Percentiles rank a stretch among this genome's conserved stretches.
Evolutionary conservation across 2,888 invertebrate genomes (phyloP).

Genomic region (Heliconius hortense): DNA sequence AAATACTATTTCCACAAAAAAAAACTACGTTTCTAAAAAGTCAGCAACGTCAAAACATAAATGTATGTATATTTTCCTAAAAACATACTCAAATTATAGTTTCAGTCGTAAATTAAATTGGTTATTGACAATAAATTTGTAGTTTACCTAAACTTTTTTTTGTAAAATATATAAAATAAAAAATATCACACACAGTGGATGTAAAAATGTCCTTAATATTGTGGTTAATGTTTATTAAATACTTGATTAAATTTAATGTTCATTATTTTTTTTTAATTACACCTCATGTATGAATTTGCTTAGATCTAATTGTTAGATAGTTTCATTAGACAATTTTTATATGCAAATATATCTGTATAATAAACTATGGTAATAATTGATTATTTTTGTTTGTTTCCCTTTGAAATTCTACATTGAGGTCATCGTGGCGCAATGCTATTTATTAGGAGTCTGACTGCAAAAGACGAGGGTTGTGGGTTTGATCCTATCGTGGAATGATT

Average conservation of each 20-base stretch:
- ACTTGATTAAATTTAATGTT: constrained; percentile 37
- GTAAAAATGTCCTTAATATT: constrained; percentile 24
- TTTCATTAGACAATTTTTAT: constrained; percentile 72
- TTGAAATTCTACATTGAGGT: not conserved
- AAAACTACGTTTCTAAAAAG: too few species aligned
- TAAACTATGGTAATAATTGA: constrained; percentile 53
- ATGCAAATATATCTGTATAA: constrained; percentile 71
- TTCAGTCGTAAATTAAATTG: not conserved
- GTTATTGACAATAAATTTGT: constrained; percentile 4
- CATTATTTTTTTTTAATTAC: constrained; percentile 48
- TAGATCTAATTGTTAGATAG: constrained; percentile 69
- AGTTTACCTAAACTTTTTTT: not conserved
- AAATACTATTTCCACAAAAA: too few species aligned
- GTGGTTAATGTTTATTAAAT: constrained; percentile 26
- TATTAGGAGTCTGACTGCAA: not conserved
- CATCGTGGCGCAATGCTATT: not conserved
- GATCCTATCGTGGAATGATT: too few species aligned
- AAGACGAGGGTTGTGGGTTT: not conserved
- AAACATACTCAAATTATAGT: not conserved
- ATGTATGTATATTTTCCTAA: not conserved
- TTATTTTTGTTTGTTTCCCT: constrained; percentile 5
- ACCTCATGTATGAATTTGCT: constrained; percentile 57
- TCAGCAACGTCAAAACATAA: too few species aligned
- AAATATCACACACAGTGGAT: not conserved
- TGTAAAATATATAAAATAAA: constrained; percentile 11